Conservation (phyloP, 1,140 invertebrate species). For the Rhagoletis zephyria region DNA sequence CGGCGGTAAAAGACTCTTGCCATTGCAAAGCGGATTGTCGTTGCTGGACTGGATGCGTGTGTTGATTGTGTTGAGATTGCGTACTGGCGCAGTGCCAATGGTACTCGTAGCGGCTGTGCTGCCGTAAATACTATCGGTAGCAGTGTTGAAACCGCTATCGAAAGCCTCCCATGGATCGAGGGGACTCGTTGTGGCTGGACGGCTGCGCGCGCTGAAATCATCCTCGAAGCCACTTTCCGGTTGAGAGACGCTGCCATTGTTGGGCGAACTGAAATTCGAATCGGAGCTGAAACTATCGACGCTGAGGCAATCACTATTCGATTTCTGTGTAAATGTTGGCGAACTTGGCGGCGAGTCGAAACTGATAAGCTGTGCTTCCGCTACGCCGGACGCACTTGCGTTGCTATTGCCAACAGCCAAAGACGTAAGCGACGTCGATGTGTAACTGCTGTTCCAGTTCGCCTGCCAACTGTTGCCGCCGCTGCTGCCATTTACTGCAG, state of each 20-base stretch:
- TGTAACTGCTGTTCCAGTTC: constrained; percentile 49
- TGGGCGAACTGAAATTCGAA: constrained; percentile 74
- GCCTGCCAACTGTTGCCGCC: constrained; percentile 17
- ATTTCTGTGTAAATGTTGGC: constrained; percentile 81
- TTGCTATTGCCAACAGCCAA: neutral
- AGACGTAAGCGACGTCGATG: constrained; percentile 35
- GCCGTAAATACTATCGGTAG: constrained; percentile 42
- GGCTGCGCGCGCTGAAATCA: constrained; percentile 79
- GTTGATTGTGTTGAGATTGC: constrained; percentile 65
- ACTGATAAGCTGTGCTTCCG: constrained; percentile 76
- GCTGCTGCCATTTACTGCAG: constrained; percentile 2
- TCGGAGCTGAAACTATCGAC: constrained; percentile 84
- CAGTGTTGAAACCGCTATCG: constrained; percentile 70
- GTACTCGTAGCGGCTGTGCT: constrained; percentile 50
- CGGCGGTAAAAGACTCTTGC: constrained; percentile 71
- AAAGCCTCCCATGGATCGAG: constrained; percentile 74
- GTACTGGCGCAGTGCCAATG: constrained; percentile 67
- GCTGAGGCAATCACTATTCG: constrained; percentile 82
- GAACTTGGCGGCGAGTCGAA: constrained; percentile 81
- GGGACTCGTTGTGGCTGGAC: constrained; percentile 74
- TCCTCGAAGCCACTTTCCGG: constrained; percentile 84
- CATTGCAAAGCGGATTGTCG: constrained; percentile 73
- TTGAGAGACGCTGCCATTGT: constrained; percentile 81
- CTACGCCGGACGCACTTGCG: neutral
- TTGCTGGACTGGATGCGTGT: constrained; percentile 66